phyloP scores from a whole-genome alignment of 2,797 vertebrate genomes.

The Dromococcyx pavoninus region DNA sequence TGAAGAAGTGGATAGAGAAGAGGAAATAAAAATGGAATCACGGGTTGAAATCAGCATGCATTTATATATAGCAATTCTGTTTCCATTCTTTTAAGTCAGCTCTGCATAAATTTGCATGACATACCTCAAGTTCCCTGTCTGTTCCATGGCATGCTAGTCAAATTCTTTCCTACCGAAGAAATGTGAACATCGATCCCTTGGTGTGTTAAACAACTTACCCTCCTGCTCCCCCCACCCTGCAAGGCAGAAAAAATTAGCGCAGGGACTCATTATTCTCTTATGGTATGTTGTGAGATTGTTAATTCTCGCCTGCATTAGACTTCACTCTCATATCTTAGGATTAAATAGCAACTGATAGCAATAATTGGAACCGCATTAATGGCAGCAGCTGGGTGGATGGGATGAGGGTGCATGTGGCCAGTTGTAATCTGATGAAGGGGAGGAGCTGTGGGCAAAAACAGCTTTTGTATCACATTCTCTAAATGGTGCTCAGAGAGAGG shows the following conservation, averaged over 20 bases:
- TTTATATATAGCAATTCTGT: constrained; percentile 53
- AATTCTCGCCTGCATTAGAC: background rate
- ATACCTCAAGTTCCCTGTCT: constrained; percentile 37
- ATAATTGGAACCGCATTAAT: background rate
- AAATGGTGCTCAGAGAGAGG: background rate
- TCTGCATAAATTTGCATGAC: constrained; percentile 55
- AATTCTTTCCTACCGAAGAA: constrained; percentile 32
- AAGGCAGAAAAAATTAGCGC: background rate
- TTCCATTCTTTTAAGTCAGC: constrained; percentile 50
- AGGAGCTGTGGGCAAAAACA: background rate
- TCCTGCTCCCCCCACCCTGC: background rate
- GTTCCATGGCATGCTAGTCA: background rate
- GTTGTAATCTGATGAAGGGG: background rate
- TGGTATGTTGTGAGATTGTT: background rate
- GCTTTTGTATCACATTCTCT: background rate
- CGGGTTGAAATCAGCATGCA: constrained; percentile 9
- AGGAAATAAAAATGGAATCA: constrained; percentile 50
- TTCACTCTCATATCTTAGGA: background rate
- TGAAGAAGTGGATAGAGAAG: constrained; percentile 12
- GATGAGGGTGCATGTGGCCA: background rate
- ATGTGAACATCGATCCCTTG: background rate
- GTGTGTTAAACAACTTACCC: background rate
- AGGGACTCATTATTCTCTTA: background rate
- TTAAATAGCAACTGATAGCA: background rate
- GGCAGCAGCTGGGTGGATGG: background rate